A percentile compares a stretch with the other conserved stretches of the same genome.
Evolutionary conservation across 2,888 invertebrate species (phyloP).

Genomic region (Ligdia adustata): DNA sequence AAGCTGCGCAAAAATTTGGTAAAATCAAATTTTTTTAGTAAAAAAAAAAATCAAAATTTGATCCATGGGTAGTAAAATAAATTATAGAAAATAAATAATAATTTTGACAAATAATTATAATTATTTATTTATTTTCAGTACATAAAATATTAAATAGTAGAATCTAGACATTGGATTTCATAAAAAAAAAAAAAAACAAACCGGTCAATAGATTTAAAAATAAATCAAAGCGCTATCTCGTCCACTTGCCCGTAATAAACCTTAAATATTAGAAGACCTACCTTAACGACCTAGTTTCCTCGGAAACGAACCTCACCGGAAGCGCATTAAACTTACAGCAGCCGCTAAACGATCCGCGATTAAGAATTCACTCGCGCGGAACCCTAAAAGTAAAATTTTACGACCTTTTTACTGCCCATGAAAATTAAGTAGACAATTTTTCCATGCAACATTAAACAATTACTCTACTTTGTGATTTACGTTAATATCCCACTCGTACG

Average conservation of each 20-base stretch:
- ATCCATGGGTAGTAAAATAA: no score
- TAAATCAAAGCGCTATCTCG: no score
- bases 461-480: slow-evolving; percentile 33
- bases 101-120: no score
- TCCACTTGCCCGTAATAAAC: slow-evolving; percentile 1
- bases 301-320: background rate
- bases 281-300: slow-evolving; percentile 6
- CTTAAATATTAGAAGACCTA: background rate
- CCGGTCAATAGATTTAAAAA: no score
- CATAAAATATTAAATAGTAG: no score
- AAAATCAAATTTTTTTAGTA: no score
- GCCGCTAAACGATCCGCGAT: slow-evolving; percentile 11
- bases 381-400: slow-evolving; percentile 27
- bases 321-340: slow-evolving; percentile 7
- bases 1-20: no score
- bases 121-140: no score
- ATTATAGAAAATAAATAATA: no score
- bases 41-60: no score
- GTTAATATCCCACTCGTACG: slow-evolving; percentile 4
- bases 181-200: no score
- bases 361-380: slow-evolving; percentile 6
- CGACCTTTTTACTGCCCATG: slow-evolving; percentile 34
- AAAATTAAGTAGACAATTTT: slow-evolving; percentile 37
- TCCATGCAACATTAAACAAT: slow-evolving; percentile 36
- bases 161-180: no score